Conservation (phyloP, 1,140 invertebrate genomes). For the Drosophila subobscura region DNA sequence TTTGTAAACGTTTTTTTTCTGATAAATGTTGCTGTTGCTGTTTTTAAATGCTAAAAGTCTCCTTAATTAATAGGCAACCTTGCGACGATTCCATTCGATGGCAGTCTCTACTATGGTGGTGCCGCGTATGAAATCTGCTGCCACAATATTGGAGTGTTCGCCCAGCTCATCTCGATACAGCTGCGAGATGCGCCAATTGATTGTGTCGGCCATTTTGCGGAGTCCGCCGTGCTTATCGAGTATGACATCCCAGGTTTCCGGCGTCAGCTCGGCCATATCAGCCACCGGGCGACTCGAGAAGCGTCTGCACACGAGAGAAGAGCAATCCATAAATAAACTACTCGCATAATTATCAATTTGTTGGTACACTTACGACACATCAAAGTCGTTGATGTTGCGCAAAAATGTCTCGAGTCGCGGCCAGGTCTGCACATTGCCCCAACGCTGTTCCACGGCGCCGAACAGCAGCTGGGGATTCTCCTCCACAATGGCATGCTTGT, state of each 20-base stretch:
- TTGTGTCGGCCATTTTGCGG: slow-evolving; percentile 85
- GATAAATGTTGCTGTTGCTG: slow-evolving; percentile 40
- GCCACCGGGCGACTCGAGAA: slow-evolving; percentile 84
- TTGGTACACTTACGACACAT: slow-evolving; percentile 63
- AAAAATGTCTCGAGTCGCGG: slow-evolving; percentile 84
- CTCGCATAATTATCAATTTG: slow-evolving; percentile 1
- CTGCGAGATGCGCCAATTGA: slow-evolving; percentile 85
- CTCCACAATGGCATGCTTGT: slow-evolving; percentile 80
- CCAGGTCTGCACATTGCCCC: slow-evolving; percentile 86
- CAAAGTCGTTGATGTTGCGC: slow-evolving; percentile 65
- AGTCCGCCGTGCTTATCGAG: slow-evolving; percentile 85
- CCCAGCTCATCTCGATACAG: slow-evolving; percentile 86
- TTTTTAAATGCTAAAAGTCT: no score
- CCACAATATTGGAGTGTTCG: slow-evolving; percentile 86
- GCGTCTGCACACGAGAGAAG: slow-evolving; percentile 35
- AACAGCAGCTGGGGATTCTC: slow-evolving; percentile 72
- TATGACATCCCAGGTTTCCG: slow-evolving; percentile 85
- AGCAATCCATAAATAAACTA: neutral
- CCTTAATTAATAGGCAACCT: slow-evolving; percentile 21
- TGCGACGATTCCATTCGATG: slow-evolving; percentile 85
- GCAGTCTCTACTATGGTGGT: slow-evolving; percentile 86
- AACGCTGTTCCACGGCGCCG: slow-evolving; percentile 84
- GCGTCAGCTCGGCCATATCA: slow-evolving; percentile 88
- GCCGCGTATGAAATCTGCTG: slow-evolving; percentile 86
- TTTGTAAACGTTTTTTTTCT: slow-evolving; percentile 5